Conservation (phyloP, 2,797 vertebrate species). For the Chelidonichthys spinosus region DNA sequence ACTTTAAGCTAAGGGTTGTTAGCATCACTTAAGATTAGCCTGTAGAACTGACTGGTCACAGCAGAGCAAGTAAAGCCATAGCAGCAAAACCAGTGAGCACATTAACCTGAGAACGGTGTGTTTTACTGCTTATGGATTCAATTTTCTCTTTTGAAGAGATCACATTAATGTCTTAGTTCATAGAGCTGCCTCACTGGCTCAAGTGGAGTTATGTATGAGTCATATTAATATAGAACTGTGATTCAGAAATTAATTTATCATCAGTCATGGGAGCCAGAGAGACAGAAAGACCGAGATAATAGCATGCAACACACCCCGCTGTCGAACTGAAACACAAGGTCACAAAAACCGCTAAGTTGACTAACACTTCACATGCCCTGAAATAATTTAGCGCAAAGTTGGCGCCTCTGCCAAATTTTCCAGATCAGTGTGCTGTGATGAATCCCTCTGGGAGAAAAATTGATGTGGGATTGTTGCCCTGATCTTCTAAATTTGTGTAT, state of each 20-base stretch:
- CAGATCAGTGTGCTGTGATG: constrained; percentile 55
- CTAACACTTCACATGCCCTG: constrained; percentile 56
- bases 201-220: constrained; percentile 34
- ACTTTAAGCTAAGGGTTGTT: background rate
- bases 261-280: constrained; percentile 21
- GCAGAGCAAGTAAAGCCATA: background rate
- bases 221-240: constrained; percentile 42
- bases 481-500: constrained; percentile 70
- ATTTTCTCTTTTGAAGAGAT: background rate
- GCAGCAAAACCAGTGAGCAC: background rate
- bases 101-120: background rate
- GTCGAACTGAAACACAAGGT: constrained; percentile 24
- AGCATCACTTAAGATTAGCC: background rate
- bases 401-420: constrained; percentile 30
- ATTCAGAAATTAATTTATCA: constrained; percentile 34
- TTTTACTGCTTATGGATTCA: background rate
- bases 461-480: constrained; percentile 70
- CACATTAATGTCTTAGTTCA: constrained; percentile 9
- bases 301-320: constrained; percentile 44
- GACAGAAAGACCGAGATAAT: constrained; percentile 26
- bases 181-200: background rate
- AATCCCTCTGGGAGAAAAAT: constrained; percentile 56
- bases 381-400: constrained; percentile 65
- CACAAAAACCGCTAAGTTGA: constrained; percentile 46
- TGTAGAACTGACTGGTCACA: background rate